A percentile compares a stretch with the other conserved stretches of the same genome.
phyloP scores from a whole-genome alignment of 2,797 vertebrate genomes.

The Poecilia gillii region DNA sequence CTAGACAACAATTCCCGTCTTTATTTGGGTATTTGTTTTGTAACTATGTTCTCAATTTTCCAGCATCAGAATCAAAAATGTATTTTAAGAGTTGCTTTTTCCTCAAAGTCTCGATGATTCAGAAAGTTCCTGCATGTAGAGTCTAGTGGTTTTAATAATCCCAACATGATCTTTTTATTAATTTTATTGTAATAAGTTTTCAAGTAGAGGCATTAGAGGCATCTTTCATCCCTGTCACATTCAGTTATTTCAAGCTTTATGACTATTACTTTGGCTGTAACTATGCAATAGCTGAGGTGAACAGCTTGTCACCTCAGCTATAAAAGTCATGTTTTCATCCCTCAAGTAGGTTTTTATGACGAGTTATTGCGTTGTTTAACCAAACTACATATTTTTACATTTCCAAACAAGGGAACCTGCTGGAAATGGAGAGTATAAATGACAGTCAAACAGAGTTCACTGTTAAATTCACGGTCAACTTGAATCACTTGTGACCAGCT shows the following conservation, averaged over 20 bases:
- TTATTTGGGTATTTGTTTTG: not conserved
- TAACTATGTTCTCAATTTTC: not conserved
- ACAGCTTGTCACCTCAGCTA: not conserved
- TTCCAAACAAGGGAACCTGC: not conserved
- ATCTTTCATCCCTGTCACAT: not conserved
- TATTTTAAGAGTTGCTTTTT: not conserved
- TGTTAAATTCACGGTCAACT: constrained; percentile 33
- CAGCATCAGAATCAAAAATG: not conserved
- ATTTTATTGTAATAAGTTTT: not conserved
- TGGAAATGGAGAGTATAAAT: constrained; percentile 7
- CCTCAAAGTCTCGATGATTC: not conserved
- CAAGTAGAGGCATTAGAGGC: not conserved
- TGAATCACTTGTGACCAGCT: constrained; percentile 27
- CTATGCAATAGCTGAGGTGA: not conserved
- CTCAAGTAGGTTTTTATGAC: constrained; percentile 27
- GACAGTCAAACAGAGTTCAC: constrained; percentile 33
- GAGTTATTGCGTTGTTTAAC: constrained; percentile 20
- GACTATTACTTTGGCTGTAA: not conserved
- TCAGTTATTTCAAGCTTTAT: not conserved
- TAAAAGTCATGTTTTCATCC: constrained; percentile 28
- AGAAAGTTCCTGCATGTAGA: not conserved
- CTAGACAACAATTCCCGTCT: not conserved
- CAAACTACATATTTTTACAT: constrained; percentile 17
- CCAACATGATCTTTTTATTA: not conserved
- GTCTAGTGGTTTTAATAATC: not conserved